Percentiles rank a stretch among this genome's conserved stretches.
phyloP scores from a whole-genome alignment of 2,113 vertebrate genomes.

The Calidris pugnax region DNA sequence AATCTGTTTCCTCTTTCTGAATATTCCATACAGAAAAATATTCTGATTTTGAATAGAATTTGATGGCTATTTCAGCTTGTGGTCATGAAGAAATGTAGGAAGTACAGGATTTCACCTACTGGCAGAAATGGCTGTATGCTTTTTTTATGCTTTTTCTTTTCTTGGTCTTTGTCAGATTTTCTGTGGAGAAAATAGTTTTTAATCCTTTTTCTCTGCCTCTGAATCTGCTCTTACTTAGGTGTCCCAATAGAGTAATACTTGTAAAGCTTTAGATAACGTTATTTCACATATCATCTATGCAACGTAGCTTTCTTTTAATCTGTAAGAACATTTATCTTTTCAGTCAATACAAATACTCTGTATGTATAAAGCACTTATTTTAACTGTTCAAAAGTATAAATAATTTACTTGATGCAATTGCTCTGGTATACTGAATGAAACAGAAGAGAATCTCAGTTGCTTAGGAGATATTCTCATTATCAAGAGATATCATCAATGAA shows the following conservation, averaged over 20 bases:
- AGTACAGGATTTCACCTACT: accelerated
- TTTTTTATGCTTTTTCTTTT: neutral
- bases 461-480: neutral
- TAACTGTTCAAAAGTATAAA: neutral
- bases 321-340: neutral
- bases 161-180: neutral
- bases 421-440: neutral
- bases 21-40: neutral
- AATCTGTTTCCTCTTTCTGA: neutral
- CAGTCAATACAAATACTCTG: neutral
- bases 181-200: neutral
- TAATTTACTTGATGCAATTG: neutral
- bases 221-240: neutral
- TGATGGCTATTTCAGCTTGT: neutral
- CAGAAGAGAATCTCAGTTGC: neutral
- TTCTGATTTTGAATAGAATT: neutral
- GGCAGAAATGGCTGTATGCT: neutral
- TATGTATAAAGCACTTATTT: neutral
- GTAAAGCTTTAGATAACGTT: neutral
- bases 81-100: neutral
- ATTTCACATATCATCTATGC: neutral
- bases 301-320: neutral
- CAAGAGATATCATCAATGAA: neutral
- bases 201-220: neutral
- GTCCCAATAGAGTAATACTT: neutral